Conservation (phyloP, 2,888 invertebrate species). For the Agonopterix alstromeriana region DNA sequence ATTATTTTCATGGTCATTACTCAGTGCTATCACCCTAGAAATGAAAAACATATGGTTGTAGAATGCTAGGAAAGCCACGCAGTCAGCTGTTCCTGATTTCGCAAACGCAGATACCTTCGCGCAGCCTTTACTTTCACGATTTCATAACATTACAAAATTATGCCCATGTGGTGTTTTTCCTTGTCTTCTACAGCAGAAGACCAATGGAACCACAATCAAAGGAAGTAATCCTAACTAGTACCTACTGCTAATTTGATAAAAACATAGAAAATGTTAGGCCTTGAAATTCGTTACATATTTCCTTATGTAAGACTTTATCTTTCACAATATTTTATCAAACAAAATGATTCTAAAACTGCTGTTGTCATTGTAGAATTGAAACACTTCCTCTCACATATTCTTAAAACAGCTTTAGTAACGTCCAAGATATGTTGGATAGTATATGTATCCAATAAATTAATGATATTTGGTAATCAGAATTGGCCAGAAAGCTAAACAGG, state of each 20-base stretch:
- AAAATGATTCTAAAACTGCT: no score
- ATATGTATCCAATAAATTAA: no score
- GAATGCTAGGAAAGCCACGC: not conserved
- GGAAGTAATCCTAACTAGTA: no score
- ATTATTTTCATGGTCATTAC: conserved; percentile 32
- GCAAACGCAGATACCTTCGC: conserved; percentile 11
- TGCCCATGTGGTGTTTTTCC: conserved; percentile 12
- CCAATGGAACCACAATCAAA: not conserved
- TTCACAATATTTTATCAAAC: not conserved
- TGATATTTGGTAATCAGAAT: no score
- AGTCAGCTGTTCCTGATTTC: conserved; percentile 10
- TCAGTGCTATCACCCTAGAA: conserved; percentile 22
- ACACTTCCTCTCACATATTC: no score
- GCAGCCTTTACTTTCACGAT: conserved; percentile 30
- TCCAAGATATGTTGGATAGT: no score
- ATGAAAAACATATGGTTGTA: conserved; percentile 32
- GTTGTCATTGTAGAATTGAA: no score
- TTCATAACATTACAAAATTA: conserved; percentile 28
- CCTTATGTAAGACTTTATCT: not conserved
- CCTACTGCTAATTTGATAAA: no score
- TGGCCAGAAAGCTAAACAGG: no score
- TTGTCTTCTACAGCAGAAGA: conserved; percentile 5
- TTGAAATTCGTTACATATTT: conserved; percentile 3
- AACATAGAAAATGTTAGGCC: conserved; percentile 11
- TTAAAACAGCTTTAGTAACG: no score